phyloP scores from a whole-genome alignment of 1,140 invertebrate genomes.

The Drosophila parvula region DNA sequence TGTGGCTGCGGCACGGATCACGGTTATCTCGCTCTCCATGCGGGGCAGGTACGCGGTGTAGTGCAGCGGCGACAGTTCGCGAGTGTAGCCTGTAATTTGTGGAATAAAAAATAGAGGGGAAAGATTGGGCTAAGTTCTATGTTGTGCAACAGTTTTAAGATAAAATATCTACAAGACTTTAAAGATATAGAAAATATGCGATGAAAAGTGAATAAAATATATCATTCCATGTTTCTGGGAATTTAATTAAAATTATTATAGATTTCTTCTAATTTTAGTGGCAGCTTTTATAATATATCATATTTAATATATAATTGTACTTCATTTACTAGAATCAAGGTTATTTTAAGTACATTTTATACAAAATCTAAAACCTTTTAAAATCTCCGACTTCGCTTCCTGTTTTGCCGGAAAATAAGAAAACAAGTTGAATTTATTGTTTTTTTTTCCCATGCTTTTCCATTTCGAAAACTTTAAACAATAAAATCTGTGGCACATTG shows the following conservation, averaged over 20 bases:
- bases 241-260: too few relatives aligned
- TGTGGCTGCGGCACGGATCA: slow-evolving; percentile 81
- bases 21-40: slow-evolving; percentile 85
- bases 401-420: slow-evolving; percentile 9
- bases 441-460: background rate
- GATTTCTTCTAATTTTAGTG: background rate
- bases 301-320: background rate
- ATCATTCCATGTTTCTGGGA: too few relatives aligned
- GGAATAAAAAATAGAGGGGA: background rate
- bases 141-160: slow-evolving; percentile 1
- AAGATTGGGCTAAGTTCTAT: background rate
- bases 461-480: slow-evolving; percentile 28
- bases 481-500: slow-evolving; percentile 9
- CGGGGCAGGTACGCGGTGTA: slow-evolving; percentile 87
- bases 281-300: background rate
- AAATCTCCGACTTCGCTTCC: background rate
- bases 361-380: background rate
- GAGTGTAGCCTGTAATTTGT: slow-evolving; percentile 85
- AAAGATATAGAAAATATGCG: background rate
- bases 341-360: background rate
- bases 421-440: slow-evolving; percentile 19
- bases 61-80: slow-evolving; percentile 87
- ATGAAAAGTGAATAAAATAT: too few relatives aligned
- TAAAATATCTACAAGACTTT: background rate
- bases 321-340: background rate